Evolutionary conservation across 2,797 vertebrate genomes (phyloP), one percentile per base, ranked within the genome.

Genomic region (Rhinichthys osculus): DNA sequence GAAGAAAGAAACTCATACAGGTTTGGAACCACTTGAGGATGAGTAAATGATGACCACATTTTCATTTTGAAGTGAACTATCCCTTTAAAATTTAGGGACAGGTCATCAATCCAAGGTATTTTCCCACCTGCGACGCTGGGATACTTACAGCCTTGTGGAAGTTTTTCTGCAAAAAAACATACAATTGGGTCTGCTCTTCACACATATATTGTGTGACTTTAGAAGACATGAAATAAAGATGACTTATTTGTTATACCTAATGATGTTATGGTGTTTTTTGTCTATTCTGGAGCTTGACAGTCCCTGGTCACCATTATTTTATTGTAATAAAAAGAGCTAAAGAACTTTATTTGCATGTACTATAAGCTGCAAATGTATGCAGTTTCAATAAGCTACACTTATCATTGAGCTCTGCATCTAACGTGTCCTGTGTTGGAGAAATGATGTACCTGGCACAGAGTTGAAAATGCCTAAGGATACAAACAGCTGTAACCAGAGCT

Each of bases 401-500:
- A 50, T 30, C 7, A 76, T 3, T 52, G 72, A 35, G 27, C 42
- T 84, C 57, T 81, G 59, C 30, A 66, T 52, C 9, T 67, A 67
- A 66, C 74, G 16, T 66, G 70, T 10, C 14, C 47, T 57, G 47
- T 85, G 69, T 64, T 70, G 7, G 38, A 59, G 38, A 72, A 85
- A 81, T 81, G 0, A 86, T 81, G 71, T 82, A 81, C 73, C 21
- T 71, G 80, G 80, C 81, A 59, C 47, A n/a, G 42, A 83, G 47
- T 16, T 78, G 64, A 57, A 71, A 81, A 54, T 78, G 86, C 82
- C 85, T 81, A 17, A 78, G 80, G 84, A 81, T 69, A 87, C 73
- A 86, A 86, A 85, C 73, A 70, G 76, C 67, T 83, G 80, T 76
- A 87, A 88, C 64, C 50, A 59, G 71, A 87, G 76, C 57, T 77